A percentile compares a stretch with the other conserved stretches of the same genome.
Conservation (phyloP, 2,797 vertebrate species). For the Manis javanica region DNA sequence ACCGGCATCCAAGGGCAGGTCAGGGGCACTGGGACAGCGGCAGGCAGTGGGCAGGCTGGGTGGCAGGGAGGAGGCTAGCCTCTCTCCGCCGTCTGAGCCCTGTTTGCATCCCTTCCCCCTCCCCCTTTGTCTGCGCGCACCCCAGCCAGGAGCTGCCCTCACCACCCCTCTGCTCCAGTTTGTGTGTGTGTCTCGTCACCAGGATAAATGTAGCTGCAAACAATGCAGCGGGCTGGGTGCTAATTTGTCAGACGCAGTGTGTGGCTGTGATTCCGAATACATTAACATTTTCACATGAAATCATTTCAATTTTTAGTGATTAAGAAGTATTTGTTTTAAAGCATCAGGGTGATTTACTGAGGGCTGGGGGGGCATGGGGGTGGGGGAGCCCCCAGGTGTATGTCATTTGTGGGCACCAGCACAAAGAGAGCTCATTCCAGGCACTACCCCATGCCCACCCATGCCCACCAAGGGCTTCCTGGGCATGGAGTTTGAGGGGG, state of each 20-base stretch:
- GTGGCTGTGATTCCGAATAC: slow-evolving; percentile 83
- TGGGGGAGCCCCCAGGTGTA: slow-evolving; percentile 34
- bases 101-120: accelerated
- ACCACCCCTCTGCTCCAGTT: not conserved
- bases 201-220: slow-evolving; percentile 81
- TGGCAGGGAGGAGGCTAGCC: not conserved
- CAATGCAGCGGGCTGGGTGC: slow-evolving; percentile 76
- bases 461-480: not conserved
- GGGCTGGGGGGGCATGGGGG: not conserved
- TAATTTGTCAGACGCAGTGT: slow-evolving; percentile 82
- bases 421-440: not conserved
- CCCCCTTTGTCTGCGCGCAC: accelerated
- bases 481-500: not conserved
- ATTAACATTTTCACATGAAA: slow-evolving; percentile 86
- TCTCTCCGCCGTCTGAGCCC: accelerated
- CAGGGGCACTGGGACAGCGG: accelerated
- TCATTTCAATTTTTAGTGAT: slow-evolving; percentile 84
- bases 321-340: slow-evolving; percentile 86
- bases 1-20: accelerated
- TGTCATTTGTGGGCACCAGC: not conserved
- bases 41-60: not conserved
- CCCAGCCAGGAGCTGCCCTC: slow-evolving; percentile 8
- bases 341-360: slow-evolving; percentile 76
- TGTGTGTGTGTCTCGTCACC: slow-evolving; percentile 63
- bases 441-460: not conserved